Evolutionary conservation across 2,113 vertebrate species (phyloP), one percentile per base, ranked within the genome.

Genomic region (Corythaixoides concolor): DNA sequence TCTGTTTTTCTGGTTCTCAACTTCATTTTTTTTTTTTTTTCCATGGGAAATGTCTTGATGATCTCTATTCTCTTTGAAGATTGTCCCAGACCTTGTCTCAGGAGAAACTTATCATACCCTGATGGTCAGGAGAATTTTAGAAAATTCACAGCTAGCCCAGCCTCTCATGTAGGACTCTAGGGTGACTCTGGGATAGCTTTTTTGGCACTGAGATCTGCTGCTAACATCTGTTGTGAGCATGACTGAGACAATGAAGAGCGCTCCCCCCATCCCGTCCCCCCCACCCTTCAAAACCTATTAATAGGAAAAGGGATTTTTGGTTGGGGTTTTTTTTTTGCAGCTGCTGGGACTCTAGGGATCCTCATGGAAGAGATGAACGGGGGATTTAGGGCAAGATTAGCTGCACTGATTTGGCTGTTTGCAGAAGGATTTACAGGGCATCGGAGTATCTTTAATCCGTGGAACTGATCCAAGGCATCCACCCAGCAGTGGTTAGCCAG

Each of bases 281-380:
- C 21, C 56, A 17, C 37, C 60, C 56, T 85, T 91, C 62, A 73
- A 90, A 90, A 69, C 19, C 66, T 64, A 73, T 85, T 93, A 5
- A 17, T 66, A 84, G 72, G 55, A 67, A 84, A 45, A 73, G 5
- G 17, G 26, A 55, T 80, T 77, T 86, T 74, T 52, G 72, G 33
- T 60, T n/a, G n/a, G 35, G 4, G 19, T 1, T 15, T 39, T 15
- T 17, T 33, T 30, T 58, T 55, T 55, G 15, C 63, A 91, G 64
- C 75, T 95, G 35, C 70, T 77, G 41, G 14, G 15, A 49, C 62
- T 73, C 58, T 33, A n/a, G 18, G 37, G 88, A 81, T 90, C 32
- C 49, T 90, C 26, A 24, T n/a, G 68, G 80, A 74, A 50, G 60
- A 67, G 37, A 15, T 37, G 22, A 72, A 75, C 13, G 26, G 50